Evolutionary conservation across 1,140 invertebrate species (phyloP), one percentile per base, ranked within the genome.

Genomic region (Harpegnathos saltator): DNA sequence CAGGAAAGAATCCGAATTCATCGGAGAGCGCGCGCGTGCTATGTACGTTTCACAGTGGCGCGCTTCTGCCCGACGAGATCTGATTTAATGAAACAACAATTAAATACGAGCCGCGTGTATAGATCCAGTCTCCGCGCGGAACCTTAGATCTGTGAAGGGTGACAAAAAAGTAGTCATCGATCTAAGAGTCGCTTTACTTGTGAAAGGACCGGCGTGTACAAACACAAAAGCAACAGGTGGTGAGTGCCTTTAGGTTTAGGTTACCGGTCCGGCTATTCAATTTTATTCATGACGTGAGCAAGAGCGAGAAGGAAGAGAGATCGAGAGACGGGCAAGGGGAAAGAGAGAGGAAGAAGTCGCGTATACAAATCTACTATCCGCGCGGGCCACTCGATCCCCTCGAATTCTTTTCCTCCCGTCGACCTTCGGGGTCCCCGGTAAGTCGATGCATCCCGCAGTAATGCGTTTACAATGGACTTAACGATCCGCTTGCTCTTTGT

Each of bases 191-290:
- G 69, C 80, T 84, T 84, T 82, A 73, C 66, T 87, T 84, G 52
- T 61, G 73, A 74, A 78, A 72, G 62, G 56, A 50, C 38, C 86
- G 54, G 44, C 66, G 83, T 88, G 78, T 88, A 89, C 71, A 85
- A 89, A 88, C 50, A 89, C 88, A 89, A 87, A 89, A 78, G 88
- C 88, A 89, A 89, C 89, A 89, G 89, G 89, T 89, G 89, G 89
- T 82, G 89, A 89, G 69, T 89, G 85, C 82, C 85, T 82, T 89
- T 69, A 73, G 84, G 75, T 84, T 89, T 86, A 84, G 84, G 81
- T 89, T 86, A 86, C 85, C 89, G 83, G 85, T 82, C 87, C 89
- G 85, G 85, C 84, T 89, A 90, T 90, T 90, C 89, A 89, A 68
- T 90, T 90, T 90, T 90, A 90, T 90, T 90, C 89, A 90, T 90